Base-by-base conservation (phyloP, 2,797 vertebrate species). In the Spondyliosoma cantharus region DNA sequence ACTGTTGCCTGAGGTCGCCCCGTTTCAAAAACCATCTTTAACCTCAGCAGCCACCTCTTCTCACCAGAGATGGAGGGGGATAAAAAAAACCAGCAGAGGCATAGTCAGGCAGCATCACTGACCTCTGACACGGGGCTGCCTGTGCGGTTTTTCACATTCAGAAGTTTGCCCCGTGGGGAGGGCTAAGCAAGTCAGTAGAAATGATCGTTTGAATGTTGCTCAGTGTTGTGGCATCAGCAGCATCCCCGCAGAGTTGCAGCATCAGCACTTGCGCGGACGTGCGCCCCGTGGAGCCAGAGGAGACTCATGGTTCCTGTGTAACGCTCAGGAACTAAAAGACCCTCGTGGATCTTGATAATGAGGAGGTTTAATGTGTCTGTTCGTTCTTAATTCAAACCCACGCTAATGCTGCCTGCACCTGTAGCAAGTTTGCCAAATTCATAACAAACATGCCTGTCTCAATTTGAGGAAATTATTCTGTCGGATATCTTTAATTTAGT, bases 211-310 rank as follows among this genome's bases (percentile, higher is more conserved):
- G 19, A 66, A 79, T 45, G 57, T 57, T 42, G 52, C 52, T 71
- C 54, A 45, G 12, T 58, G 71, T 52, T 82, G 56, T 69, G 78
- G 59, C 76, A 78, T 46, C 70, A 83, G 70, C 70, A 83, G 70
- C 71, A 64, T 70, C 81, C 54, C 48, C 77, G 29, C 74, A 54
- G 57, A 86, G 78, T 71, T 81, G 82, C 88, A 88, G 80, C 77
- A 80, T 81, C 88, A 86, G 86, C 86, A 81, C 77, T 70, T 63
- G 52, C 29, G 80, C 0, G 52, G n/a, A 67, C 32, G 42, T 54
- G 74, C 24, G 81, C 45, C 43, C 27, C 45, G 45, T 66, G 66
- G 29, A 56, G 49, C 68, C 53, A 8, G 42, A 42, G 62, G 63
- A 20, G 59, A 84, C 29, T 61, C 15, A 8, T 16, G 9, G 59